A percentile compares a stretch with the other conserved stretches of the same genome.
Evolutionary conservation across 2,113 vertebrate genomes (phyloP).

Genomic region (Notothenia rossii): DNA sequence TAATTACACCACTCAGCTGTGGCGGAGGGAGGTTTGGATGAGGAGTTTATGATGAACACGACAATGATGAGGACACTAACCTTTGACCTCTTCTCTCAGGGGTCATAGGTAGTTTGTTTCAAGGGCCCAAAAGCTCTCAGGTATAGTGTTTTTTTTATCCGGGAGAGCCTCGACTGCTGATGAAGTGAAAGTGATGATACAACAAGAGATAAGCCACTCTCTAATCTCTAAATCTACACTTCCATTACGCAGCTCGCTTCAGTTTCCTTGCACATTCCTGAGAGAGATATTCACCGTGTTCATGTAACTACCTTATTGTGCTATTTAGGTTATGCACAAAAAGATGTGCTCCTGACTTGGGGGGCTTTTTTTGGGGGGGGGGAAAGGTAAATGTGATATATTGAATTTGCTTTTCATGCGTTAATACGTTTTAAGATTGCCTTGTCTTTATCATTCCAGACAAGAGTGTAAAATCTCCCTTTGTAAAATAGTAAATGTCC

Average conservation of each 20-base stretch:
- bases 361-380: neutral
- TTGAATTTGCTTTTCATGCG: neutral
- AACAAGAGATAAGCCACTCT: conserved; percentile 4
- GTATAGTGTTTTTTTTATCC: neutral
- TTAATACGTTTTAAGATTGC: neutral
- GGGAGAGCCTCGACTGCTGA: neutral
- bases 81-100: neutral
- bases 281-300: neutral
- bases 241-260: neutral
- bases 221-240: conserved; percentile 4
- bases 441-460: no score
- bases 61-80: neutral
- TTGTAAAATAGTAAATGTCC: no score
- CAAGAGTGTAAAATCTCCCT: no score
- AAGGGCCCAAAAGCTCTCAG: neutral
- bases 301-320: neutral
- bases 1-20: neutral
- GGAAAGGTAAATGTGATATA: neutral
- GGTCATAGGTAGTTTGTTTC: neutral
- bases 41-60: neutral
- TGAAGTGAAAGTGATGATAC: conserved; percentile 8
- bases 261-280: neutral
- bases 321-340: neutral
- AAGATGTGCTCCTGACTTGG: neutral
- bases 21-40: neutral